A percentile compares a stretch with the other conserved stretches of the same genome.
Evolutionary conservation across 2,113 vertebrate genomes (phyloP).

Genomic region (Protobothrops mucrosquamatus): DNA sequence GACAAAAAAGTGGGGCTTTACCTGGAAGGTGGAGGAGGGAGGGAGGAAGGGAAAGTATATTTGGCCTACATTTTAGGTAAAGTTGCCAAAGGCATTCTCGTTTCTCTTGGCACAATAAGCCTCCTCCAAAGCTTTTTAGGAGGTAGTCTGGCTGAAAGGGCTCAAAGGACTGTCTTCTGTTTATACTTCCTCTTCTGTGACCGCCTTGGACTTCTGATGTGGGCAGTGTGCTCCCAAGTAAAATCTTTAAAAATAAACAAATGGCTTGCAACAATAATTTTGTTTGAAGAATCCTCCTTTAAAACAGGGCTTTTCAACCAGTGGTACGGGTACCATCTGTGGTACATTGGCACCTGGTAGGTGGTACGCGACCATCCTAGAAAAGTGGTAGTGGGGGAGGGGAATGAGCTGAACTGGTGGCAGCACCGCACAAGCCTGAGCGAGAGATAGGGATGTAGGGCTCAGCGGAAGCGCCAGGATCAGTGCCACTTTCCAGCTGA

Average conservation of each 20-base stretch:
- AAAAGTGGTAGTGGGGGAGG: no score
- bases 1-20: neutral
- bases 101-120: neutral
- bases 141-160: neutral
- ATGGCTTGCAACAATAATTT: neutral
- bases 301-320: no score
- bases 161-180: neutral
- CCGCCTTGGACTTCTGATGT: neutral
- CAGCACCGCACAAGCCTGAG: no score
- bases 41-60: neutral
- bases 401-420: no score
- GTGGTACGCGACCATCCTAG: no score
- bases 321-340: no score
- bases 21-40: neutral
- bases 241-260: accelerated
- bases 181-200: neutral
- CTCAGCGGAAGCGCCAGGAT: no score
- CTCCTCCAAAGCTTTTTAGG: neutral
- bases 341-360: no score
- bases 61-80: neutral
- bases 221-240: constrained; percentile 3
- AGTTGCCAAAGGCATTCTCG: neutral
- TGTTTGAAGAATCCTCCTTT: neutral
- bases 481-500: no score
- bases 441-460: no score